Evolutionary conservation across 2,797 vertebrate genomes (phyloP).

Genomic region (Alectoris magna): DNA sequence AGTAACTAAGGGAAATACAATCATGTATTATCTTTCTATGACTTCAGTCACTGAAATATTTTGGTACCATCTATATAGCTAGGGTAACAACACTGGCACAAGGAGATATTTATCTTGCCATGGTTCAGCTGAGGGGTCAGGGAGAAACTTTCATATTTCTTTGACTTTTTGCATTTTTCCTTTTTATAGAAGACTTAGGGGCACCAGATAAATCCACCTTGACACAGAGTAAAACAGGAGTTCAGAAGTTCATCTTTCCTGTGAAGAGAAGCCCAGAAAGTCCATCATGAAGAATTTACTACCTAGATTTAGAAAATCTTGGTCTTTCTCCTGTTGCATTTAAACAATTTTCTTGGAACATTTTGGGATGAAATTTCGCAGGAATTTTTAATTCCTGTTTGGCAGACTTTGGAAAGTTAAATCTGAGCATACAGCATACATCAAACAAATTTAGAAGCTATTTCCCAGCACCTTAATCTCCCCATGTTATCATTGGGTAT

Average conservation of each 20-base stretch:
- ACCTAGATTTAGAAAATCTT: background rate
- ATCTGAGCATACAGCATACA: background rate
- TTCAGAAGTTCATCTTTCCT: background rate
- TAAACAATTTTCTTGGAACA: background rate
- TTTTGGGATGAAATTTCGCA: background rate
- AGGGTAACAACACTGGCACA: background rate
- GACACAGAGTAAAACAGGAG: background rate
- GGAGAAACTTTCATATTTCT: background rate
- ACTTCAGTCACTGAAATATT: slow-evolving; percentile 25
- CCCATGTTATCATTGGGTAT: no score
- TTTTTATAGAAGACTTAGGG: background rate
- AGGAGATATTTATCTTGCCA: background rate
- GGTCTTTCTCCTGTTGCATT: background rate
- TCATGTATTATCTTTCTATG: slow-evolving; percentile 17
- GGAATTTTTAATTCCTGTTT: background rate
- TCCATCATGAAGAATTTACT: background rate
- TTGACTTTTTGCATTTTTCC: background rate
- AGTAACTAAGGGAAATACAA: slow-evolving; percentile 5
- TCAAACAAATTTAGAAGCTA: no score
- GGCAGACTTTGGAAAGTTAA: background rate
- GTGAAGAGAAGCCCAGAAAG: background rate
- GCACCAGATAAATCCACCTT: background rate
- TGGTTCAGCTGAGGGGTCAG: background rate
- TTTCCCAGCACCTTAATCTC: no score
- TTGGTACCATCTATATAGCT: background rate